Conservation (phyloP, 2,888 invertebrate genomes). For the Mythimna loreyi region DNA sequence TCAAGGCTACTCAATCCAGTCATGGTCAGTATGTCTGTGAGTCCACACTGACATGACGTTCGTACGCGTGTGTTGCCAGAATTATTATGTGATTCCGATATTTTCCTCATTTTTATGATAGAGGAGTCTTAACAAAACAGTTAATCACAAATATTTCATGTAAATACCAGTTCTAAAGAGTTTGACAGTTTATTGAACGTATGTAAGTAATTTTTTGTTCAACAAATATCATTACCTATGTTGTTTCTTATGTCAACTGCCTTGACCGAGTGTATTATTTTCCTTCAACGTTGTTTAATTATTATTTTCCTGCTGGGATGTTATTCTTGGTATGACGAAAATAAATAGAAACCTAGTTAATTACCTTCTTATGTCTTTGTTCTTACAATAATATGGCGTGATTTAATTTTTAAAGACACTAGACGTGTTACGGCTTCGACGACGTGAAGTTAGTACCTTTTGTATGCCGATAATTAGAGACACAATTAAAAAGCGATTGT, state of each 20-base stretch:
- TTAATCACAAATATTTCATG: not conserved
- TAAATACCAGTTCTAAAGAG: not conserved
- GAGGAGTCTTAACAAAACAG: not conserved
- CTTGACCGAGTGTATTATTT: slow-evolving; percentile 32
- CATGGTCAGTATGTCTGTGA: slow-evolving; percentile 21
- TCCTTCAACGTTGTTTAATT: slow-evolving; percentile 15
- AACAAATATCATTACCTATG: slow-evolving; percentile 10
- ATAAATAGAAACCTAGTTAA: too few relatives aligned
- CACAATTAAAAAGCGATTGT: too few relatives aligned
- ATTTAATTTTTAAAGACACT: too few relatives aligned
- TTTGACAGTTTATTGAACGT: not conserved
- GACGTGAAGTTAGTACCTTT: too few relatives aligned
- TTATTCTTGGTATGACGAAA: slow-evolving; percentile 11
- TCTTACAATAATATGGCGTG: not conserved
- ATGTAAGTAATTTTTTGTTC: slow-evolving; percentile 29
- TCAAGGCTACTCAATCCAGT: slow-evolving; percentile 29
- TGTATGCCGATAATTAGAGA: too few relatives aligned
- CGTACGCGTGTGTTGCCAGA: not conserved
- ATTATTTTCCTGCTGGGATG: slow-evolving; percentile 36
- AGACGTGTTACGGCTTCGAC: too few relatives aligned
- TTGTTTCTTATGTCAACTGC: slow-evolving; percentile 15
- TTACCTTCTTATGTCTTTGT: not conserved
- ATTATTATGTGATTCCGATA: slow-evolving; percentile 1
- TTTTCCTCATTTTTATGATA: not conserved
- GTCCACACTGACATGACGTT: slow-evolving; percentile 22